Percentiles rank a stretch among this genome's conserved stretches.
phyloP scores from a whole-genome alignment of 2,113 vertebrate species.

The Clarias macrocephalus region DNA sequence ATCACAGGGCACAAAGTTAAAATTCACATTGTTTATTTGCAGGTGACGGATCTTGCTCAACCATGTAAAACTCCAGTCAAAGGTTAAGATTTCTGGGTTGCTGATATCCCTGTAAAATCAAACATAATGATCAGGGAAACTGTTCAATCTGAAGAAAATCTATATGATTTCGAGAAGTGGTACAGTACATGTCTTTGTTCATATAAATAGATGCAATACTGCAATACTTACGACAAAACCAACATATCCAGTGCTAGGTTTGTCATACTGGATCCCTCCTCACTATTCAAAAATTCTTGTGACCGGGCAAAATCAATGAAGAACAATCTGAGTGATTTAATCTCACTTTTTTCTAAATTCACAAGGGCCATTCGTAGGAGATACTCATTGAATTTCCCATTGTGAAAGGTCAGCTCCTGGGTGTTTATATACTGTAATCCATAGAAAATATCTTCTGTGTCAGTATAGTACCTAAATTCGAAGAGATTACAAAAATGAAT shows the following conservation, averaged over 20 bases:
- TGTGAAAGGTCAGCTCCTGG: conserved; percentile 71
- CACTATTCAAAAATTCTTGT: conserved; percentile 56
- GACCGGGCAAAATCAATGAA: conserved; percentile 83
- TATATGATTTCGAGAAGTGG: background rate
- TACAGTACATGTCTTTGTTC: background rate
- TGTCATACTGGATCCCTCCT: conserved; percentile 55
- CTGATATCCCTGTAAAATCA: conserved; percentile 76
- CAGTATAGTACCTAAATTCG: conserved; percentile 78
- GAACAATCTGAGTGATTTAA: conserved; percentile 70
- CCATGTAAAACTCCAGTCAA: conserved; percentile 86
- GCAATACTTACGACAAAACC: conserved; percentile 70
- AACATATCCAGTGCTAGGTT: conserved; percentile 68
- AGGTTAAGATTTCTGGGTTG: conserved; percentile 81
- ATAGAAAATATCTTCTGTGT: conserved; percentile 69
- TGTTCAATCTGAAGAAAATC: background rate
- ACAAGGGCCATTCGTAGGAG: conserved; percentile 73
- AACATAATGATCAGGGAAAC: conserved; percentile 8
- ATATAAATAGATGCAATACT: conserved; percentile 25
- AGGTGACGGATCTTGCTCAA: conserved; percentile 70
- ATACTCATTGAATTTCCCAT: conserved; percentile 83
- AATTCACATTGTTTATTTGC: conserved; percentile 76
- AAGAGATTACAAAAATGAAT: conserved; percentile 83
- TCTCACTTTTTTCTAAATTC: conserved; percentile 65
- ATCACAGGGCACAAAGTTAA: conserved; percentile 80
- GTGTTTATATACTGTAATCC: conserved; percentile 62